Evolutionary conservation across 2,797 vertebrate species (phyloP).

Genomic region (Phyllotis vaccarum): DNA sequence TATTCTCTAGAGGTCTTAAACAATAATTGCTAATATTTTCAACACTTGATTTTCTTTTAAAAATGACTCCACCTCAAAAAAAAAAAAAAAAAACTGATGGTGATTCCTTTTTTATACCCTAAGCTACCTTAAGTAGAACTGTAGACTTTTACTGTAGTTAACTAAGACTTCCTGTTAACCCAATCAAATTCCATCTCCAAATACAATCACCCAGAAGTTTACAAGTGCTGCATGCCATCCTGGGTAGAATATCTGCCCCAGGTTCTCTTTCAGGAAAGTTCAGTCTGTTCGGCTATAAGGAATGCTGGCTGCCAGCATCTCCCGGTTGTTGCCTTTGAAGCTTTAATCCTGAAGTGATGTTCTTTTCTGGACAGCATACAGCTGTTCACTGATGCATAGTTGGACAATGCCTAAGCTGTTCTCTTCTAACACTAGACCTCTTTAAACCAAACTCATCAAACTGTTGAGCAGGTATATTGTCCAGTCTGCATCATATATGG

Average conservation of each 20-base stretch:
- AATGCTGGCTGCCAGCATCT: not conserved
- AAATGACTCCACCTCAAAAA: not conserved
- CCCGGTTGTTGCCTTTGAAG: constrained; percentile 3
- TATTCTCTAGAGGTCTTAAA: constrained; percentile 26
- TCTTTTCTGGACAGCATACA: not conserved
- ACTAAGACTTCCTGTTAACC: not conserved
- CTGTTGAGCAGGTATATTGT: not conserved
- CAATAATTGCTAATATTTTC: not conserved
- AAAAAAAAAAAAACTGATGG: not conserved
- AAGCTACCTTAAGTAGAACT: not conserved
- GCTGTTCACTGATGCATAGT: not conserved
- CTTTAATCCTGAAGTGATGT: not conserved
- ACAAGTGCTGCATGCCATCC: not conserved
- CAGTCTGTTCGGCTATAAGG: constrained; percentile 3
- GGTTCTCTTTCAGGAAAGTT: constrained; percentile 15
- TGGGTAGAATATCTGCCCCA: not conserved
- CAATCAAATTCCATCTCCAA: constrained; percentile 26
- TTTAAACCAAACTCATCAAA: not conserved
- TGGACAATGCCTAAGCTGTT: not conserved
- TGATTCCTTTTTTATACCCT: not conserved
- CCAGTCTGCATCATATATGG: not conserved
- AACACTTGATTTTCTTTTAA: not conserved
- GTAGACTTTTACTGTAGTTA: constrained; percentile 26
- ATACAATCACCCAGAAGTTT: not conserved
- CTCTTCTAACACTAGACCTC: not conserved